Base-by-base conservation (phyloP, 2,113 vertebrate species). In the Vicugna pacos region DNA sequence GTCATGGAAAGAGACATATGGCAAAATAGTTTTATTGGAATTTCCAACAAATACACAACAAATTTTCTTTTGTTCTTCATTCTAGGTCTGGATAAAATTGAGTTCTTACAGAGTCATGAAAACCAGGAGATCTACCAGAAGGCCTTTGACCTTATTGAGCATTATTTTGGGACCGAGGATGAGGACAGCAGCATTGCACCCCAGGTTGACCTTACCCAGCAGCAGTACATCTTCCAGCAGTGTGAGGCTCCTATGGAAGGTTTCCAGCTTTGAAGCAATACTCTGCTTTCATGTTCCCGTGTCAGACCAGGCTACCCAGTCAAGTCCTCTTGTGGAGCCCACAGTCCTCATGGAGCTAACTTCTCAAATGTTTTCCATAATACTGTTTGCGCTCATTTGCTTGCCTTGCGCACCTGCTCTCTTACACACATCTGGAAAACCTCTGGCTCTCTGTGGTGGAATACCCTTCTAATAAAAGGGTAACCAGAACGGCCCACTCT, bases 61-160 rank as follows among this genome's bases (percentile, higher is more conserved):
- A 5, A 67, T 90, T 95, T 89, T 91, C 62, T 42, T 60, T 30
- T 28, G 1, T 94, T 98, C 94, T 97, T 93, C 13, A 67, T 89
- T 97, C 58, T 97, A 99, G 99, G 99, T 91, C 98, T 99, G 98
- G 99, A 99, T 98, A 99, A 99, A 98, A 99, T 99, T 77, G 99
- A 99, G 98, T 99, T 99, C 98, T 98, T 99, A 94, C 99, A 99
- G 98, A 99, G 99, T 93, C 99, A 99, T 50, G 99, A 99, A 98
- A 99, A 99, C 98, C 99, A 99, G 98, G 99, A 99, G 98, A 99
- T 99, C 98, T 99, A 99, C 98, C 99, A 99, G 98, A 99, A 99
- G 97, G 99, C 99, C 58, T 99, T 99, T 93, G 99, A 99, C 98
- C 98, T 99, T 98, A 99, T 99, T 52, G 99, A 99, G 98, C 99